Percentiles rank a stretch among this genome's conserved stretches.
Conservation (phyloP, 2,888 invertebrate species). For the Zele albiditarsus region DNA sequence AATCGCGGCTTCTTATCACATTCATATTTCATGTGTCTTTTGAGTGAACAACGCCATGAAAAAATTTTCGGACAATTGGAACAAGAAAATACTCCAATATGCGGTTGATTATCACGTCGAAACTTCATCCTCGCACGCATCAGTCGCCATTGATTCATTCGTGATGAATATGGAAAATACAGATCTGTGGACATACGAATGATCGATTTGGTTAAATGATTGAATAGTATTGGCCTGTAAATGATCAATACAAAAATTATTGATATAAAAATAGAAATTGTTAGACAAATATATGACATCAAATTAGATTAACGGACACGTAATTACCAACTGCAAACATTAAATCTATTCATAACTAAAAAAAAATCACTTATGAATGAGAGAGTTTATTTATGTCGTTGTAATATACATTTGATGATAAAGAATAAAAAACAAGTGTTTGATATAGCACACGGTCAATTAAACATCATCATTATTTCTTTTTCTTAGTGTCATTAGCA, state of each 20-base stretch:
- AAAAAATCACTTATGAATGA: not conserved
- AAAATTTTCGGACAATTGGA: not conserved
- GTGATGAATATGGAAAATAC: not conserved
- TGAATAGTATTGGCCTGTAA: not conserved
- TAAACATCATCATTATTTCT: constrained; percentile 19
- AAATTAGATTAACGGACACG: not conserved
- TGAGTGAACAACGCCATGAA: not conserved
- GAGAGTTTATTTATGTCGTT: constrained; percentile 2
- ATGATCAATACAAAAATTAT: not conserved
- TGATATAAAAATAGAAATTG: not conserved
- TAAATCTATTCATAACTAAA: not conserved
- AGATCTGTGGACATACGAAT: not conserved
- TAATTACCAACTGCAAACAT: not conserved
- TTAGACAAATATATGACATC: not conserved
- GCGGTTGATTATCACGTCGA: too few species aligned
- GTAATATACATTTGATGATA: constrained; percentile 6
- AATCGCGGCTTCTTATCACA: constrained; percentile 53
- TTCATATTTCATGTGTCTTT: constrained; percentile 52
- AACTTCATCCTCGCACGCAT: not conserved
- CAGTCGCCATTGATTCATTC: not conserved
- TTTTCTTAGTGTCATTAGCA: constrained; percentile 24
- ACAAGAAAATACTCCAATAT: not conserved
- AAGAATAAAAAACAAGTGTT: not conserved
- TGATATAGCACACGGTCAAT: not conserved
- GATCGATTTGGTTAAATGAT: not conserved